Evolutionary conservation across 2,797 vertebrate genomes (phyloP), one percentile per base, ranked within the genome.

Genomic region (Pogoniulus pusillus): DNA sequence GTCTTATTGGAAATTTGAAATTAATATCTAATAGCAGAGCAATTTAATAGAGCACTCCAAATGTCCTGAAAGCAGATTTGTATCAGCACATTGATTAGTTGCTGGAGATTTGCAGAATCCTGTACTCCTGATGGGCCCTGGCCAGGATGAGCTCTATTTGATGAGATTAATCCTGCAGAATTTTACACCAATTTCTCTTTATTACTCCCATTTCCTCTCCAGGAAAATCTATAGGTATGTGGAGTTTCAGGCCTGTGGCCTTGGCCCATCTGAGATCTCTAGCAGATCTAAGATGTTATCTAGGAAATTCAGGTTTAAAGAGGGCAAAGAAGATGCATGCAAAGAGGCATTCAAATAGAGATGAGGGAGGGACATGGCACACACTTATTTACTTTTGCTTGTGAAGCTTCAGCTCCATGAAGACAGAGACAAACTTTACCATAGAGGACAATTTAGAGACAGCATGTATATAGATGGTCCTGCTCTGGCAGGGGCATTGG

Each of bases 21-120:
- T 57, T n/a, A 89, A 41, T 87, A 87, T 86, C 57, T 91, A 94
- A 69, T 60, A 82, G 24, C 32, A 86, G 55, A 30, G n/a, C 34
- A 93, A 63, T 93, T 89, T 80, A 90, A 83, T 58, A 89, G 87
- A 93, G 82, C 30, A 20, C 89, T 93, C 66, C 63, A 70, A 93
- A 58, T 4, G 30, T 60, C 80, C 80, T 74, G 65, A 92, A 93
- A 93, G 77, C 75, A 75, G 64, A 88, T 95, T 93, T 93, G 57
- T 90, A 77, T 89, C 77, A 93, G 64, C 34, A 24, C 27, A 29
- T 71, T 90, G 89, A 84, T 90, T 82, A 90, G 66, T 68, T 93
- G 68, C 54, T 82, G 83, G 75, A 89, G 81, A 87, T 39, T 66
- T 49, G 69, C 57, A 93, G 87, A 86, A 57, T 70, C 68, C 76